A percentile compares a stretch with the other conserved stretches of the same genome.
phyloP scores from a whole-genome alignment of 2,113 vertebrate genomes.

The Campylomormyrus numenius region DNA sequence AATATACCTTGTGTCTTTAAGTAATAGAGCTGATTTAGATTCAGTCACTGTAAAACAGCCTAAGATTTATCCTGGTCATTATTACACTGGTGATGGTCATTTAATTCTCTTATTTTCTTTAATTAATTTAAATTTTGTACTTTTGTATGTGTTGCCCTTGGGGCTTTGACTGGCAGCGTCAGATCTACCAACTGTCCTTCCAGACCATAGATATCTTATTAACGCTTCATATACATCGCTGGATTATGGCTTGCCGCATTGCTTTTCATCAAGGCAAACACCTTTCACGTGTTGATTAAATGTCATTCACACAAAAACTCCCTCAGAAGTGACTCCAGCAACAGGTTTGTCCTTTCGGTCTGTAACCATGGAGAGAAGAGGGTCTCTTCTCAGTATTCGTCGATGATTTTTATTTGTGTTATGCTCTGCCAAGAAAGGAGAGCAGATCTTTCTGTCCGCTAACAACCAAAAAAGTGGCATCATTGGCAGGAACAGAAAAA shows the following conservation, averaged over 20 bases:
- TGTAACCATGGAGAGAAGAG: background rate
- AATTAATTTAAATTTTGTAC: background rate
- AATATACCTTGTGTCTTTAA: background rate
- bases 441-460: background rate
- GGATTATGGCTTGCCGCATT: background rate
- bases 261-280: background rate
- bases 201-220: background rate
- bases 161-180: background rate
- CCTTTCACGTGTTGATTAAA: background rate
- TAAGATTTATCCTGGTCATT: too few species aligned
- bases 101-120: too few species aligned
- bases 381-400: background rate
- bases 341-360: background rate
- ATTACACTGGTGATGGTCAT: too few species aligned
- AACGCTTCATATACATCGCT: background rate
- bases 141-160: background rate
- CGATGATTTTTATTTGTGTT: background rate
- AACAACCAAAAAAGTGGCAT: background rate
- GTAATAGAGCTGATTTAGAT: background rate
- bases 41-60: background rate
- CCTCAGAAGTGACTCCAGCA: background rate
- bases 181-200: background rate
- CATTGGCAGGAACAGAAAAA: background rate
- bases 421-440: background rate
- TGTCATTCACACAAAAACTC: background rate